Base-by-base conservation (phyloP, 2,888 invertebrate species). In the Poecilobothrus nobilitatus region DNA sequence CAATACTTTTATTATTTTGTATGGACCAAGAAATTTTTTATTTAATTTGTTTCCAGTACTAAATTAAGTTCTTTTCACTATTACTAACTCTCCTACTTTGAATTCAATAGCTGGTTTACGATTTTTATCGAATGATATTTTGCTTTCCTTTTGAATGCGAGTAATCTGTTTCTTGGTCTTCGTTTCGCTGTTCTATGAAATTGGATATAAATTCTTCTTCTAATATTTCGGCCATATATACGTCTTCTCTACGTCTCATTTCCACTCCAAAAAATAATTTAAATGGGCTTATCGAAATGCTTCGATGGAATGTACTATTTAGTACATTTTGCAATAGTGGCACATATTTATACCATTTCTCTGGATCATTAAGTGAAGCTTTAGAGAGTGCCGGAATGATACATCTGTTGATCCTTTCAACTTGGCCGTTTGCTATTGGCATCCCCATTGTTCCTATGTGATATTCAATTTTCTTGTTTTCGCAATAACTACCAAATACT, bases 231-330 rank as follows among this genome's bases (percentile, higher is more conserved):
- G 3, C 12, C 3, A 44, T 44, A 6, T 44, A 3, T 15, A 44
- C 3, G 12, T 44, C 44, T 44, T 44, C 12, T 3, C 12, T 9
- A 3, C 18, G 8, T 18, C 20, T 18, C 2, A 8, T 37, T 65
- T 27, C 53, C 53, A 22, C 62, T 1, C 68, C 68, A 27, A 66
- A 66, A 20, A 66, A 18, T 15, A 66, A 20, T 20, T 20, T 18
- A 20, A 68, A 68, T n/a, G 68, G 68, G 12, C 22, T 68, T 4
- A 37, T 37, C 21, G 61, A 37, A 1, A 63, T 68, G 33, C 41
- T 68, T 12, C 66, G 15, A 1, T 61, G 66, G 4, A 62, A 61
- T n/a, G n/a, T n/a, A n/a, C n/a, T n/a, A n/a, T n/a, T n/a, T n/a
- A n/a, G n/a, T n/a, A n/a, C n/a, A n/a, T n/a, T n/a, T n/a, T n/a